Base-by-base conservation (phyloP, 1,140 invertebrate species). In the Drosophila quadrilineata region DNA sequence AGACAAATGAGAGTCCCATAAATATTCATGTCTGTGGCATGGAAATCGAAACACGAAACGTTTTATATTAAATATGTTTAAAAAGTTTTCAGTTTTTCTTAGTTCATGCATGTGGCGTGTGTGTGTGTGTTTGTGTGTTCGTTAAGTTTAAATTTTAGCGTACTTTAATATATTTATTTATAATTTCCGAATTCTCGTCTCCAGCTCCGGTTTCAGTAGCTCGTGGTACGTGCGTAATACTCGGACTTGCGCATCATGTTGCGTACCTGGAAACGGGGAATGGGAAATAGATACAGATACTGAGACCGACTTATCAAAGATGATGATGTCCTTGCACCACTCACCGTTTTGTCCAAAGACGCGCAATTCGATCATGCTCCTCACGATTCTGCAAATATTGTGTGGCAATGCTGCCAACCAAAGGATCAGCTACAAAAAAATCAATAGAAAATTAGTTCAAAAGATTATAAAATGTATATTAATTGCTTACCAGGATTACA, bases 271-370 rank as follows among this genome's bases (percentile, higher is more conserved):
- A 40, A 8, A 21, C 6, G 2, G n/a, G 3, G 12, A 9, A 1
- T 41, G 6, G 17, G 2, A 17, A 9, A n/a, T 0, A 2, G 10
- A 31, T 2, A 16, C 0, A 35, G 10, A 12, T 35, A n/a, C 8
- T 1, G 28, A n/a, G 1, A 29, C 5, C 8, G 28, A 29, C 8
- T 6, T 16, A n/a, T n/a, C n/a, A n/a, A n/a, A n/a, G n/a, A n/a
- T n/a, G n/a, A n/a, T n/a, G n/a, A n/a, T n/a, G n/a, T n/a, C n/a
- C n/a, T n/a, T n/a, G n/a, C n/a, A 5, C 97, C 54, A 97, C 97
- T 90, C 98, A 99, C 82, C 98, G 94, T 91, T 99, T 99, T 76
- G 98, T 99, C 98, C 98, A 99, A 70, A 98, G 94, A 89, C 98
- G 94, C 67, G 98, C 98, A 90, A 98, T 98, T 89, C 97, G 94